Conservation (phyloP, 2,888 invertebrate species). For the Phortica okadai region DNA sequence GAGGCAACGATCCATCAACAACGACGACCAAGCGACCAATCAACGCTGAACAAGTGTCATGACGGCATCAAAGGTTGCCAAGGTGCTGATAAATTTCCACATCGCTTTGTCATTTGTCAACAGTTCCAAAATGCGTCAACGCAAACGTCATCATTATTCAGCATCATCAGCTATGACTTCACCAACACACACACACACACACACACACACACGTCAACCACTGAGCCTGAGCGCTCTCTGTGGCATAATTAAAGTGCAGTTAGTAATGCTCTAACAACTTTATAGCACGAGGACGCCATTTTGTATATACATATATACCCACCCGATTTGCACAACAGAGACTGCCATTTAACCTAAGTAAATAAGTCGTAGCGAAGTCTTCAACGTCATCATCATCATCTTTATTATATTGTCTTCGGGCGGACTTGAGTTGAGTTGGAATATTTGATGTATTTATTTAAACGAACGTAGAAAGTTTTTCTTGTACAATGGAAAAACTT, state of each 20-base stretch:
- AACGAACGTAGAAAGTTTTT: constrained; percentile 39
- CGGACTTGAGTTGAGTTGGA: constrained; percentile 50
- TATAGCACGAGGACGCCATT: constrained; percentile 34
- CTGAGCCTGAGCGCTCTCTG: neutral
- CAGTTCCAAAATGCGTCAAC: neutral
- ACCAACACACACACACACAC: neutral
- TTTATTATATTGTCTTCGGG: constrained; percentile 2
- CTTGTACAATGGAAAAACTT: constrained; percentile 39
- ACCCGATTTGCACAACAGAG: neutral
- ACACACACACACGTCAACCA: neutral
- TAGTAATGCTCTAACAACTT: constrained; percentile 30
- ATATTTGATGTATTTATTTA: constrained; percentile 44
- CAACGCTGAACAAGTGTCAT: constrained; percentile 20
- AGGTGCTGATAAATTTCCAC: constrained; percentile 37
- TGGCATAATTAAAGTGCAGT: constrained; percentile 23
- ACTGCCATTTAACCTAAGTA: constrained; percentile 55
- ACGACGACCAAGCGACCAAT: neutral
- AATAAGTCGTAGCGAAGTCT: constrained; percentile 49
- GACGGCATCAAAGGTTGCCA: constrained; percentile 62
- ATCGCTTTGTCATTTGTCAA: constrained; percentile 27
- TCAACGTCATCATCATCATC: neutral
- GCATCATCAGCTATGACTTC: neutral
- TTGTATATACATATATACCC: constrained; percentile 7
- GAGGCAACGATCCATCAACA: neutral
- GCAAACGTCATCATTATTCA: constrained; percentile 12